A percentile compares a stretch with the other conserved stretches of the same genome.
phyloP scores from a whole-genome alignment of 2,113 vertebrate genomes.

The Anas platyrhynchos region DNA sequence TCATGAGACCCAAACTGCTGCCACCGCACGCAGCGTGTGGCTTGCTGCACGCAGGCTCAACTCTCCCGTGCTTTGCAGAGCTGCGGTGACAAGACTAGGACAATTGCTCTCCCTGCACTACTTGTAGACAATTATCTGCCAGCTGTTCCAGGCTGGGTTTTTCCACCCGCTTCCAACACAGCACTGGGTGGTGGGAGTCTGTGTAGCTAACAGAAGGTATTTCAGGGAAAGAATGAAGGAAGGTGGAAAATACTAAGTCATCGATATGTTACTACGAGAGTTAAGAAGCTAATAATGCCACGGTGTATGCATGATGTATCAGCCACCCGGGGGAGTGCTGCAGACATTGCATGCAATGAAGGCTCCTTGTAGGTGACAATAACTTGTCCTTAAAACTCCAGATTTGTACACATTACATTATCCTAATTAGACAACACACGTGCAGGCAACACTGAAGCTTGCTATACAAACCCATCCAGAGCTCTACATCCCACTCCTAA shows the following conservation, averaged over 20 bases:
- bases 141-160: not conserved
- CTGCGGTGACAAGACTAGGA: not conserved
- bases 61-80: not conserved
- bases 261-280: not conserved
- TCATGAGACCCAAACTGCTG: not conserved
- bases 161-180: not conserved
- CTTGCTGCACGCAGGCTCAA: not conserved
- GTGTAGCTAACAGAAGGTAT: conserved; percentile 9
- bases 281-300: not conserved
- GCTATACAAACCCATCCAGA: not conserved
- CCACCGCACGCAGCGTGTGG: not conserved
- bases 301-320: not conserved
- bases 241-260: conserved; percentile 10
- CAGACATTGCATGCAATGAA: not conserved
- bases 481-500: not conserved
- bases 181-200: not conserved
- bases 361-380: not conserved
- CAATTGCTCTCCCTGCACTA: conserved; percentile 4
- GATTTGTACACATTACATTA: rapidly evolving
- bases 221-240: not conserved
- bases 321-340: not conserved
- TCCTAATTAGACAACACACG: not conserved
- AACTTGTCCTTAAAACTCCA: not conserved
- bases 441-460: not conserved
- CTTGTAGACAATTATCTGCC: conserved; percentile 22